These are phyloP conservation scores for Embidobia sp. DNA, from an alignment of 2,888 invertebrate species.

Conservation along the genomic window DNA sequence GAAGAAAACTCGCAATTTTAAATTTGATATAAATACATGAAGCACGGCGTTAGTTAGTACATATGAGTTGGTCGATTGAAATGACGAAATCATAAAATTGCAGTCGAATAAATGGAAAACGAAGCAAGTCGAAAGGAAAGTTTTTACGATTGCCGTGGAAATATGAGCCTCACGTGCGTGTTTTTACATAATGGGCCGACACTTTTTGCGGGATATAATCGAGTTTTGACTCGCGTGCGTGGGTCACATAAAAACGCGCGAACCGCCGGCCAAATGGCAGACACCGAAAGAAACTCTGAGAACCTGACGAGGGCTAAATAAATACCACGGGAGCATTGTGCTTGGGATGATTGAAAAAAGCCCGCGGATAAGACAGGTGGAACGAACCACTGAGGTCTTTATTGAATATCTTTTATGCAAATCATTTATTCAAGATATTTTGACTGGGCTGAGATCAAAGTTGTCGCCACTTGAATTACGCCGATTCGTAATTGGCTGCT, in stretches of 20 bases:
- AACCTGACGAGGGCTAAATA: constrained; percentile 8
- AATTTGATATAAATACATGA: too few relatives aligned
- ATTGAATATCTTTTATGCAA: constrained; percentile 34
- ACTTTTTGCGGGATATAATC: constrained; percentile 21
- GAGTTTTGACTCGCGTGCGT: constrained; percentile 46
- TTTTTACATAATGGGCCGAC: constrained; percentile 26
- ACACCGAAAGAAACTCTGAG: too few relatives aligned
- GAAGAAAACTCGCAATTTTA: too few relatives aligned
- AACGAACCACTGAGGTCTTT: constrained; percentile 18
- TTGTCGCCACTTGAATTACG: not conserved
- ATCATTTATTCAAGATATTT: constrained; percentile 27
- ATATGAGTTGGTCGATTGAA: not conserved
- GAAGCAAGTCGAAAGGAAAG: not conserved
- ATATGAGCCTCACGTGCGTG: constrained; percentile 20
- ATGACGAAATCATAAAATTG: not conserved
- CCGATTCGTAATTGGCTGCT: not conserved
- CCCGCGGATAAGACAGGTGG: constrained; percentile 4
- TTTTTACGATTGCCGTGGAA: constrained; percentile 6
- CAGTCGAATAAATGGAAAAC: not conserved
- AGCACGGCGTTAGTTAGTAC: too few relatives aligned
- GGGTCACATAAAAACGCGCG: constrained; percentile 22
- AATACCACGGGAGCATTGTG: constrained; percentile 5
- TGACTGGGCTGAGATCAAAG: constrained; percentile 8
- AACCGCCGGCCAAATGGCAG: constrained; percentile 9
- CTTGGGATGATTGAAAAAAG: constrained; percentile 21